Evolutionary conservation across 2,113 vertebrate genomes (phyloP), one percentile per base, ranked within the genome.

Genomic region (Ellobius talpinus): DNA sequence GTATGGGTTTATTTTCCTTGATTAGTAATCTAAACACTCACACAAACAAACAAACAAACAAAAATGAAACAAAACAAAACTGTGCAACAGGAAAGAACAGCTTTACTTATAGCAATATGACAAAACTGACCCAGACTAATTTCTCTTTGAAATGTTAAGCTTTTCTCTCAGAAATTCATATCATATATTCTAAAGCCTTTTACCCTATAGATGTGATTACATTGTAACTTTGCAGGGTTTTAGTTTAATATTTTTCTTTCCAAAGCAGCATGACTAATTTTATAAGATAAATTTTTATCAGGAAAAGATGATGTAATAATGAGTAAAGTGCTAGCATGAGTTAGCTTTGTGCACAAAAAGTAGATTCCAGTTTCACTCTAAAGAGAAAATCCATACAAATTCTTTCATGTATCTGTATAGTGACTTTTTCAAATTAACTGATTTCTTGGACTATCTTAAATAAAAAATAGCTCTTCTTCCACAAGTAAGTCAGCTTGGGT

Each of bases 1-100:
- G 89, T 87, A 79, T 72, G 3, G 10, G 90, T 87, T 89, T 94
- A 79, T 81, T 92, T 94, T n/a, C 31, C 39, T 33, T 73, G 39
- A 86, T 45, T 61, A 90, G 11, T 77, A 90, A 89, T 79, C 26
- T 55, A 33, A n/a, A 70, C 10, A 1, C 3, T 95, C 68, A 21
- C 0, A 47, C 55, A 61, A 81, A 63, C 3, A 88, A 23, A 94
- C 11, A 55, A 55, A 55, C n/a, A n/a, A n/a, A n/a, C n/a, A n/a
- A n/a, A n/a, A n/a, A 31, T 6, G 45, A 47, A 77, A 52, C 3
- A 87, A 23, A 94, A 33, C 16, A 73, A 55, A 81, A 50, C 11
- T 92, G 72, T 5, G 5, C 74, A 76, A 90, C 7, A 72, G 7
- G 5, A 3, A 78, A 68, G 77, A 36, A 50, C 24, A 85, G 9